These are phyloP conservation scores for Epizoanthus rinbou DNA, from an alignment of 92 coral and sea anemone species.

Conservation along the genomic window DNA sequence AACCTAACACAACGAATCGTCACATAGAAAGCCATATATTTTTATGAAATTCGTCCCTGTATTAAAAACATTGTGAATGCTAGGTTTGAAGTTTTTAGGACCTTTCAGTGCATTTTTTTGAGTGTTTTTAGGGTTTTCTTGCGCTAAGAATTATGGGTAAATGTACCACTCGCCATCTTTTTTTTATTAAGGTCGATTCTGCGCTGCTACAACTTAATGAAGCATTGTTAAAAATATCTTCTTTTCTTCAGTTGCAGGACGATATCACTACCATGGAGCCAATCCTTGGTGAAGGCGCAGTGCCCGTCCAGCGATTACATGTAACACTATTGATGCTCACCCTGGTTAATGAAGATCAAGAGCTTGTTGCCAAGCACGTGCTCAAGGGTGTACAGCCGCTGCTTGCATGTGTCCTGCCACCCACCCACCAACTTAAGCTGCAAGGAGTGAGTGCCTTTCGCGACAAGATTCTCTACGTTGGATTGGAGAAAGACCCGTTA, in stretches of 20 bases:
- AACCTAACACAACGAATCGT: too few species aligned
- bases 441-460: slow-evolving; percentile 65
- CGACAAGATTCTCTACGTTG: slow-evolving; percentile 63
- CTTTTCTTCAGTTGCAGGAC: slow-evolving; percentile 53
- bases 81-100: too few species aligned
- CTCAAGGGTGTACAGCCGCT: slow-evolving; percentile 76
- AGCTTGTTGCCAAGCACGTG: slow-evolving; percentile 59
- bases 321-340: slow-evolving; percentile 78
- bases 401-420: slow-evolving; percentile 60
- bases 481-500: slow-evolving; percentile 45
- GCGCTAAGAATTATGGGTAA: too few species aligned
- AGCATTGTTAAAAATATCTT: too few species aligned
- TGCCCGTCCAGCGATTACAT: slow-evolving; percentile 58
- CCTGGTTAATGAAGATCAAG: slow-evolving; percentile 56
- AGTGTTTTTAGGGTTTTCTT: too few species aligned
- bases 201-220: too few species aligned
- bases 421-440: slow-evolving; percentile 46
- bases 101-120: too few species aligned
- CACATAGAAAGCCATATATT: too few species aligned
- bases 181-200: too few species aligned
- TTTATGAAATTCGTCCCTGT: too few species aligned
- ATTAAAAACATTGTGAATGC: too few species aligned
- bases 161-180: too few species aligned
- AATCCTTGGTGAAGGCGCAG: slow-evolving; percentile 37
- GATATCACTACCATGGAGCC: slow-evolving; percentile 17